Evolutionary conservation across 2,888 invertebrate species (phyloP).

Genomic region (Leptinotarsa tumamoca): DNA sequence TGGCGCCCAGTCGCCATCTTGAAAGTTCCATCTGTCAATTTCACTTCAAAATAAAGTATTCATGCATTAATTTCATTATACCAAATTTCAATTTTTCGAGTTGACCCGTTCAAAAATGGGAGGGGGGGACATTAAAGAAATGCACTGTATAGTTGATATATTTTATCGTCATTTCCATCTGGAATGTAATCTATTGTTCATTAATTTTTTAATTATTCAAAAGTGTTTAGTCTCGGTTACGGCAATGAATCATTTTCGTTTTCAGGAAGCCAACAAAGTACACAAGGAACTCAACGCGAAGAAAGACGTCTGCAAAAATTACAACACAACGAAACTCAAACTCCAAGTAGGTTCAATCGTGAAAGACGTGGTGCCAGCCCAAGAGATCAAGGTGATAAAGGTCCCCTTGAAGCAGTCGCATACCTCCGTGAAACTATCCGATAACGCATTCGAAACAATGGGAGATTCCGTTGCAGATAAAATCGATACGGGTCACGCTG

Average conservation of each 20-base stretch:
- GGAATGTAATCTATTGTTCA: too few relatives aligned
- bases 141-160: too few relatives aligned
- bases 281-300: background rate
- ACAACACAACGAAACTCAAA: constrained; percentile 24
- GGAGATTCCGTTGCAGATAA: constrained; percentile 64
- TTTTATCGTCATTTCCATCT: too few relatives aligned
- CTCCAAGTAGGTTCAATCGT: constrained; percentile 54
- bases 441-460: constrained; percentile 63
- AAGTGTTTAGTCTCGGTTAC: too few relatives aligned
- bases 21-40: too few relatives aligned
- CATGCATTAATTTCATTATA: too few relatives aligned
- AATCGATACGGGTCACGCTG: constrained; percentile 60
- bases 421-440: constrained; percentile 60
- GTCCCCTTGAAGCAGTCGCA: constrained; percentile 60
- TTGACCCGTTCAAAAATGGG: too few relatives aligned
- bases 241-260: background rate
- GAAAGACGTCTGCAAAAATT: constrained; percentile 9
- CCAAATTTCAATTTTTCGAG: too few relatives aligned
- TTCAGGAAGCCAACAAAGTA: background rate
- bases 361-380: constrained; percentile 57
- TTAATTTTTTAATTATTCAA: too few relatives aligned
- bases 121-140: too few relatives aligned
- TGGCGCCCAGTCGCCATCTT: too few relatives aligned
- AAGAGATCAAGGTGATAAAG: constrained; percentile 59
- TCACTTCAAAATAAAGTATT: too few relatives aligned